These are phyloP conservation scores for Drosophila quadrilineata DNA, from an alignment of 1,140 invertebrate species.

Conservation along the genomic window DNA sequence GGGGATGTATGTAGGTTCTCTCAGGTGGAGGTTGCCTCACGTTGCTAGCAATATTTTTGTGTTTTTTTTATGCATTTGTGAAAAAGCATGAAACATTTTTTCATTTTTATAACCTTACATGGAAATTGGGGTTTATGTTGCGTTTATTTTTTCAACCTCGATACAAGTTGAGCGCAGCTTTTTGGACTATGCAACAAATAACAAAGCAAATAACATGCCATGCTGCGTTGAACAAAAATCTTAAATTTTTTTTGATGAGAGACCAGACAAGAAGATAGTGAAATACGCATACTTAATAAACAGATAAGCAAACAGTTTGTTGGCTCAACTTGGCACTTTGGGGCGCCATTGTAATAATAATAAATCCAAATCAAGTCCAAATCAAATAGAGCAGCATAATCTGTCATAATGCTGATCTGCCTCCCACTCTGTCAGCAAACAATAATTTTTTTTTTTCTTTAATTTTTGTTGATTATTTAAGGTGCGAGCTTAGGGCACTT, in stretches of 20 bases:
- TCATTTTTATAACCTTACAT: constrained; percentile 75
- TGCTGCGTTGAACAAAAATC: constrained; percentile 30
- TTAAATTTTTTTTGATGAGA: constrained; percentile 61
- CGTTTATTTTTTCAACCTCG: constrained; percentile 67
- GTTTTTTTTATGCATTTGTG: constrained; percentile 68
- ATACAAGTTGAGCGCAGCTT: constrained; percentile 49
- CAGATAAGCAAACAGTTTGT: constrained; percentile 49
- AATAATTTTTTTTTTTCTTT: not conserved
- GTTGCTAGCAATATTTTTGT: not conserved
- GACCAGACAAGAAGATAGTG: constrained; percentile 25
- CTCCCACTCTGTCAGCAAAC: not conserved
- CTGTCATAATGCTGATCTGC: constrained; percentile 25
- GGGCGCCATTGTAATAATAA: constrained; percentile 78
- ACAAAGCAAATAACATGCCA: too few relatives aligned
- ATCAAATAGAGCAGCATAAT: constrained; percentile 75
- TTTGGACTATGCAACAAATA: constrained; percentile 1
- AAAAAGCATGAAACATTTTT: constrained; percentile 59
- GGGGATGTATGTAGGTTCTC: constrained; percentile 5
- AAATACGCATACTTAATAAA: constrained; percentile 29
- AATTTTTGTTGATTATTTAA: constrained; percentile 21
- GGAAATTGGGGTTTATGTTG: constrained; percentile 51
- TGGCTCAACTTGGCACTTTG: constrained; percentile 59
- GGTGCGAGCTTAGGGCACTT: constrained; percentile 56
- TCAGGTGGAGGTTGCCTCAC: constrained; percentile 37
- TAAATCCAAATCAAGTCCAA: constrained; percentile 66